Evolutionary conservation across 2,113 vertebrate genomes (phyloP).

Genomic region (Opisthocomus hoazin): DNA sequence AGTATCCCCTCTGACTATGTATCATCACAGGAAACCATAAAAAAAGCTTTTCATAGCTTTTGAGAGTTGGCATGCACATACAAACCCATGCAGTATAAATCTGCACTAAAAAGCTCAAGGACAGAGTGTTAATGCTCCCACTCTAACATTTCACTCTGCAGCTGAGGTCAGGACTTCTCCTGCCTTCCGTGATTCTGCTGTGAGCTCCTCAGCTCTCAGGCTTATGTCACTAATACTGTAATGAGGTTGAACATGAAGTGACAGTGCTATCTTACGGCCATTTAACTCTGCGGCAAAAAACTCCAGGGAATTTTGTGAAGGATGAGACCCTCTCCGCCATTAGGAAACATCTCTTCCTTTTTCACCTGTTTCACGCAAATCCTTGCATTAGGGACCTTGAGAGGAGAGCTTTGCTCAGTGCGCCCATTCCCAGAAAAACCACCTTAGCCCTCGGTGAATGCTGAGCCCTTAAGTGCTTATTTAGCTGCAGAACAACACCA

Average conservation of each 20-base stretch:
- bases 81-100: slow-evolving; percentile 20
- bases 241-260: background rate
- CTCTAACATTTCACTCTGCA: background rate
- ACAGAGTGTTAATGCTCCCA: background rate
- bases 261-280: background rate
- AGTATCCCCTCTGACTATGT: background rate
- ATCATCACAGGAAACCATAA: slow-evolving; percentile 20
- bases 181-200: background rate
- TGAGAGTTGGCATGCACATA: background rate
- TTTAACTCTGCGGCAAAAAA: background rate
- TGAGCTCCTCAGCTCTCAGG: background rate
- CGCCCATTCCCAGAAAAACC: background rate
- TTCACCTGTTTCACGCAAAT: background rate
- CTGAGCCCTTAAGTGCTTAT: background rate
- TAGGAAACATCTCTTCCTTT: background rate
- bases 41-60: slow-evolving; percentile 34
- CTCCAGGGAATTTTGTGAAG: background rate
- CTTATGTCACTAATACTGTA: background rate
- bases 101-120: slow-evolving; percentile 21
- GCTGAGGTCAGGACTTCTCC: slow-evolving; percentile 11
- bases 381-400: background rate
- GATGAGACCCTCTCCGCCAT: background rate
- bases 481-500: background rate
- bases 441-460: background rate
- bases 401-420: background rate